Evolutionary conservation across 92 coral and sea anemone genomes (phyloP).

Genomic region (Meandrina meandrites): DNA sequence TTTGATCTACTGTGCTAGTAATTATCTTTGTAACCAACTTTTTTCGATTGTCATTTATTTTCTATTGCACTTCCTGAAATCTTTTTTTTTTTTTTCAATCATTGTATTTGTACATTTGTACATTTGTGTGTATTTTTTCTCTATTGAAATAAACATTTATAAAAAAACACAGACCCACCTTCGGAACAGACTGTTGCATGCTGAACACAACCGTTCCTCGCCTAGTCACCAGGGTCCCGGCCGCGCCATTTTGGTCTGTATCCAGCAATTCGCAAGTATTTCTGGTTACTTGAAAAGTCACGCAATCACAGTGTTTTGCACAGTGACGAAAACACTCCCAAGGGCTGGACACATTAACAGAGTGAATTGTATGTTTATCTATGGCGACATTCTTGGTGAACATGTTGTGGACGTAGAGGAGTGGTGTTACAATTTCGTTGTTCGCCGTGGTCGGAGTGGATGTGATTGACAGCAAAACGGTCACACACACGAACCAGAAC

Average conservation of each 20-base stretch:
- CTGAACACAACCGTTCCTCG: constrained; percentile 5
- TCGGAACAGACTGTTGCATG: constrained; percentile 8
- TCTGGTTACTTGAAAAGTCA: constrained; percentile 58
- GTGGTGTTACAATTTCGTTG: constrained; percentile 12
- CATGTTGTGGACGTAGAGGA: constrained; percentile 25
- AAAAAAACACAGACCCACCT: neutral
- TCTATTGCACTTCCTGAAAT: too few relatives aligned
- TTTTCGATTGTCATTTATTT: too few relatives aligned
- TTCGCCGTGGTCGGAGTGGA: neutral
- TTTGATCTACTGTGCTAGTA: too few relatives aligned
- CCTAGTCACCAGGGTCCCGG: constrained; percentile 2
- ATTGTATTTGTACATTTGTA: too few relatives aligned
- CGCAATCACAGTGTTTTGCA: constrained; percentile 54
- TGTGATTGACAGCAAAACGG: neutral
- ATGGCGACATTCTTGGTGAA: constrained; percentile 21
- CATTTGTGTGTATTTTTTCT: too few relatives aligned
- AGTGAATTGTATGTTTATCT: constrained; percentile 17
- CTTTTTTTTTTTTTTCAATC: too few relatives aligned
- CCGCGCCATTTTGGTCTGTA: constrained; percentile 9
- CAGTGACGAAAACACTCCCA: constrained; percentile 56
- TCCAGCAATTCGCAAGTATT: constrained; percentile 53
- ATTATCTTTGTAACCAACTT: too few relatives aligned
- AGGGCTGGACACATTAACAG: neutral
- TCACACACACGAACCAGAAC: neutral
- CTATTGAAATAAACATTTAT: too few relatives aligned